These are phyloP conservation scores for Coregonus sp. DNA, from an alignment of 2,797 vertebrate genomes.

Conservation along the genomic window DNA sequence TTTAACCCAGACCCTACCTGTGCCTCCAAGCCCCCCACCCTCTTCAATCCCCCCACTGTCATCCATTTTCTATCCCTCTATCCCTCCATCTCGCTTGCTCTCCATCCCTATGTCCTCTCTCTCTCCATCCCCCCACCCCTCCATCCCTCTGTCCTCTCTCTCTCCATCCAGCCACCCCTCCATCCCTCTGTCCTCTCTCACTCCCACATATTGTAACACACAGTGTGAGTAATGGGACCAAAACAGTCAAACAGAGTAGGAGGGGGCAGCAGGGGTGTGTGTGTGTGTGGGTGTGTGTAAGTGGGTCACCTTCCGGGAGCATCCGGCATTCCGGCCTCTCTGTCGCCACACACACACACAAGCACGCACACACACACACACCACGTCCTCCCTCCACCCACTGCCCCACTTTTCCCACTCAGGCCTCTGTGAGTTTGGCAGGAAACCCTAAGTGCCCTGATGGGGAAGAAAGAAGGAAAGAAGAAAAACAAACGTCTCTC, in stretches of 20 bases:
- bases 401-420: conserved; percentile 24
- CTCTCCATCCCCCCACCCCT: conserved; percentile 9
- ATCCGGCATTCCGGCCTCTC: conserved; percentile 56
- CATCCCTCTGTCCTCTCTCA: conserved; percentile 18
- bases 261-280: conserved; percentile 54
- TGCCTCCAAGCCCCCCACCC: no score
- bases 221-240: conserved; percentile 71
- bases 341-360: conserved; percentile 44
- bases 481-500: neutral
- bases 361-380: conserved; percentile 25
- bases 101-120: conserved; percentile 3
- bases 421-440: conserved; percentile 40
- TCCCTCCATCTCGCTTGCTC: neutral
- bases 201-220: conserved; percentile 59
- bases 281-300: conserved; percentile 52
- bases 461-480: conserved; percentile 9
- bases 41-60: no score
- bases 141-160: conserved; percentile 10
- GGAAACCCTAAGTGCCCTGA: conserved; percentile 41
- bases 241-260: conserved; percentile 44
- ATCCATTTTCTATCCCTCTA: neutral
- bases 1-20: no score
- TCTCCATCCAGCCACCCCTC: conserved; percentile 17
- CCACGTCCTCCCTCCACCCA: conserved; percentile 32
- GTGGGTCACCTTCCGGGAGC: conserved; percentile 76